phyloP scores from a whole-genome alignment of 2,113 vertebrate species.

The Epinephelus cyanopodus region DNA sequence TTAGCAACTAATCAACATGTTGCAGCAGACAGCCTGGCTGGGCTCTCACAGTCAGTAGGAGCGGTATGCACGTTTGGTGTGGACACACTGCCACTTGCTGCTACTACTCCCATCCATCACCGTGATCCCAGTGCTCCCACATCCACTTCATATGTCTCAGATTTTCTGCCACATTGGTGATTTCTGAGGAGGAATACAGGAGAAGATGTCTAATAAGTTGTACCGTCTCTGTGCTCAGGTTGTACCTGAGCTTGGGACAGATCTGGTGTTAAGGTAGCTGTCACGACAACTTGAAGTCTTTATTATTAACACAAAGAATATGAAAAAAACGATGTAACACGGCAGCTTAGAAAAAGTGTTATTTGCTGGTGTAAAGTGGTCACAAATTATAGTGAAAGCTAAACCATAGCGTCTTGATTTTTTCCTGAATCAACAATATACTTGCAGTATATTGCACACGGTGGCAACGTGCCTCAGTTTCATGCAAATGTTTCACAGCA shows the following conservation, averaged over 20 bases:
- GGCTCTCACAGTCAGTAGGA: constrained; percentile 32
- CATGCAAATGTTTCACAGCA: constrained; percentile 8
- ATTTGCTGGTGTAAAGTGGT: not conserved
- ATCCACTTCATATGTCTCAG: not conserved
- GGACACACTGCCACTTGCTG: constrained; percentile 27
- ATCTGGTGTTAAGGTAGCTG: not conserved
- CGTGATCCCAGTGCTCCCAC: constrained; percentile 4
- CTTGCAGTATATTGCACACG: not conserved
- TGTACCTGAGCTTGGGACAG: not conserved
- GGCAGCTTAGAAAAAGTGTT: not conserved
- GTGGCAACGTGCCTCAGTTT: not conserved
- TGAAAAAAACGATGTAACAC: not conserved
- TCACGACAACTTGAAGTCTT: not conserved
- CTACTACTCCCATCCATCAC: constrained; percentile 22
- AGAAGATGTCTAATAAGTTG: not conserved
- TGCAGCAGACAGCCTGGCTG: constrained; percentile 37
- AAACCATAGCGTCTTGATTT: not conserved
- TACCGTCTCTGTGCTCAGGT: not conserved
- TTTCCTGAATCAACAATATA: not conserved
- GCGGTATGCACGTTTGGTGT: constrained; percentile 7
- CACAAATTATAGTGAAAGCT: not conserved
- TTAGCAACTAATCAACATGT: constrained; percentile 57
- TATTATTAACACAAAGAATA: not conserved
- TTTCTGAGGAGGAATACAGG: not conserved
- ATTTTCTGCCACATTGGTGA: not conserved